Conservation (phyloP, 92 coral and sea anemone genomes). For the Epizoanthus illoricatus region DNA sequence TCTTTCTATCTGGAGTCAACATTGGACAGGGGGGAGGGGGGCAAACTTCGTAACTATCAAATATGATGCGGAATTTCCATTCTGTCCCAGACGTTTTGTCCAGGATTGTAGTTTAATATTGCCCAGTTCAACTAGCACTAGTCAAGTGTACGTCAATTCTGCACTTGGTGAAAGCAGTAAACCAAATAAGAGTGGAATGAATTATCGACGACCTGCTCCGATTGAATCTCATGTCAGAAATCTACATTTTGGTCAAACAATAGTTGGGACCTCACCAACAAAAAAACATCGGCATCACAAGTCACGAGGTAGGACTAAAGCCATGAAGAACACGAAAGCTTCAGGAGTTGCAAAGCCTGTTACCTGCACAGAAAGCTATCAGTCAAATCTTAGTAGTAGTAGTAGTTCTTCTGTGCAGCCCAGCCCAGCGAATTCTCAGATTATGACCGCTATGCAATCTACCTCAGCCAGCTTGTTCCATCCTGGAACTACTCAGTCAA, state of each 20-base stretch:
- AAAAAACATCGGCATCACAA: not conserved
- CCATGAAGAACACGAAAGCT: not conserved
- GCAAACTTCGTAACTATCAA: no score
- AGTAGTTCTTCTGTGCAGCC: not conserved
- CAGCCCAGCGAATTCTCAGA: no score
- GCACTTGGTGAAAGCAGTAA: not conserved
- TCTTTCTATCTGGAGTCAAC: no score
- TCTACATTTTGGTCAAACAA: slow-evolving; percentile 38
- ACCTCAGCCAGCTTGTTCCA: no score
- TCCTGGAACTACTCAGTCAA: no score
- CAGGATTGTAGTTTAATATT: not conserved
- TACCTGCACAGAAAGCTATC: not conserved
- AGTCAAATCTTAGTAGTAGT: not conserved
- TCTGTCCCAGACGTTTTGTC: no score
- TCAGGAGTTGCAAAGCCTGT: slow-evolving; percentile 13
- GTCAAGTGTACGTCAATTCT: not conserved
- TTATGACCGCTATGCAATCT: no score
- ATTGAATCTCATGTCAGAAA: slow-evolving; percentile 45
- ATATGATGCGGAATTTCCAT: no score
- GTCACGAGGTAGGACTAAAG: not conserved
- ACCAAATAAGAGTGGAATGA: not conserved
- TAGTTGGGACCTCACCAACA: slow-evolving; percentile 2
- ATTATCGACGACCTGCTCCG: slow-evolving; percentile 30
- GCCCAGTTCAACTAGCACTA: not conserved
- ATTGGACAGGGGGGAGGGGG: no score